Conservation (phyloP, 1,140 invertebrate species). For the Penaeus indicus region DNA sequence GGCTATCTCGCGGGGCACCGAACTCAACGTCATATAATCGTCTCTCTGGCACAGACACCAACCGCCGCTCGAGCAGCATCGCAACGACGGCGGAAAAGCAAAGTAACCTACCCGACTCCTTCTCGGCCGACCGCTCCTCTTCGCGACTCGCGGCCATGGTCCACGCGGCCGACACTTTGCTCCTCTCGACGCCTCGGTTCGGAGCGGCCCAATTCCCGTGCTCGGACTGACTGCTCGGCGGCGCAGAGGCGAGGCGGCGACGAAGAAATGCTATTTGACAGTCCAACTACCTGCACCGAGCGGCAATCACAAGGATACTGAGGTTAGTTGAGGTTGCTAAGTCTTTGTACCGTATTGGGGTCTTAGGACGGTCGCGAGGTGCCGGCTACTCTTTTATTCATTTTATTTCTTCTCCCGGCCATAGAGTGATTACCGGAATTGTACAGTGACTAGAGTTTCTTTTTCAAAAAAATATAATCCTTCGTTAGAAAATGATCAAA, state of each 20-base stretch:
- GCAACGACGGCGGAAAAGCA: conserved; percentile 4
- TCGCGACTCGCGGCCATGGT: conserved; percentile 47
- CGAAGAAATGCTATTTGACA: not conserved
- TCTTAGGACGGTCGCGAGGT: not conserved
- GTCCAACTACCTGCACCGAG: not conserved
- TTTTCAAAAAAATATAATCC: no score
- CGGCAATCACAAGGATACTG: conserved; percentile 40
- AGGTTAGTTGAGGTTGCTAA: conserved; percentile 31
- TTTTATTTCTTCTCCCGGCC: not conserved
- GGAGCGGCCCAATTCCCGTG: not conserved
- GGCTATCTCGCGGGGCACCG: no score
- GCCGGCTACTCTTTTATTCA: not conserved
- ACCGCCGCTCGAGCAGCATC: not conserved
- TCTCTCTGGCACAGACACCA: no score
- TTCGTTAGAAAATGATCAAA: no score
- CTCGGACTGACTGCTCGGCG: not conserved
- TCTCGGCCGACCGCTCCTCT: conserved; percentile 44
- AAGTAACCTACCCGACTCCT: conserved; percentile 45
- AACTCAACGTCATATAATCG: no score
- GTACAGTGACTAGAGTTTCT: no score
- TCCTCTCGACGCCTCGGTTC: not conserved
- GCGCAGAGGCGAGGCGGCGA: not conserved
- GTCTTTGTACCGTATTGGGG: conserved; percentile 26
- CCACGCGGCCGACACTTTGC: not conserved
- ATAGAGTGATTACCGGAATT: no score